Conservation (phyloP, 1,140 invertebrate genomes). For the Drosophila takahashii region DNA sequence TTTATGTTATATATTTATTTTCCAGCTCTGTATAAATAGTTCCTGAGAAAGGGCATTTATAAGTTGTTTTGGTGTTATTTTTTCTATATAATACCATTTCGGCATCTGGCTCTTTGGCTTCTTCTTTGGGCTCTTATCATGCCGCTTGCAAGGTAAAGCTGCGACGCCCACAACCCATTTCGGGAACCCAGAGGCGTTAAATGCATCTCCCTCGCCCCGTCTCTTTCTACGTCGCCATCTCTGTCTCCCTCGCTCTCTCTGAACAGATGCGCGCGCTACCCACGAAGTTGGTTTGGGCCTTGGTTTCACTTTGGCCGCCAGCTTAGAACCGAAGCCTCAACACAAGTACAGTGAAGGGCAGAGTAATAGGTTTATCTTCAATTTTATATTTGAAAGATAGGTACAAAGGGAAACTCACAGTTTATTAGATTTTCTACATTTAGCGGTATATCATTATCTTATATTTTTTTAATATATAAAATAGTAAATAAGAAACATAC, state of each 20-base stretch:
- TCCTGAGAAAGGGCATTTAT: slow-evolving; percentile 6
- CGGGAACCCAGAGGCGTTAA: slow-evolving; percentile 47
- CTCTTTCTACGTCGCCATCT: background rate
- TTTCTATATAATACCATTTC: background rate
- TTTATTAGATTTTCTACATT: too few species aligned
- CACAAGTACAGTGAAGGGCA: slow-evolving; percentile 6
- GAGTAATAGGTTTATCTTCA: too few species aligned
- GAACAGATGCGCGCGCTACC: slow-evolving; percentile 29
- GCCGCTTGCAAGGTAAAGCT: slow-evolving; percentile 46
- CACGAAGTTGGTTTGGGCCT: slow-evolving; percentile 42
- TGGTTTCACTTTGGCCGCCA: slow-evolving; percentile 40
- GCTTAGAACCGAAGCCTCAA: slow-evolving; percentile 29
- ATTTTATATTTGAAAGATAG: background rate
- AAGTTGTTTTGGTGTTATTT: slow-evolving; percentile 8
- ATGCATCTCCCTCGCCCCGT: slow-evolving; percentile 34
- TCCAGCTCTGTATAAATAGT: background rate
- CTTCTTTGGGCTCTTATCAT: slow-evolving; percentile 39
- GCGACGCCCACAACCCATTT: slow-evolving; percentile 57
- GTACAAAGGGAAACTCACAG: background rate
- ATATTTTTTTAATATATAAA: too few species aligned
- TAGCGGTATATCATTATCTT: too few species aligned
- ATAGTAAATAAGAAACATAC: too few species aligned
- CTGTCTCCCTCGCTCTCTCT: slow-evolving; percentile 1
- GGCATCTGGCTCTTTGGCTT: slow-evolving; percentile 2
- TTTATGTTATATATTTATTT: background rate